Percentiles rank a stretch among this genome's conserved stretches.
These are phyloP conservation scores for Lithophane leautieri DNA, from an alignment of 2,888 invertebrate genomes.

Conservation along the genomic window DNA sequence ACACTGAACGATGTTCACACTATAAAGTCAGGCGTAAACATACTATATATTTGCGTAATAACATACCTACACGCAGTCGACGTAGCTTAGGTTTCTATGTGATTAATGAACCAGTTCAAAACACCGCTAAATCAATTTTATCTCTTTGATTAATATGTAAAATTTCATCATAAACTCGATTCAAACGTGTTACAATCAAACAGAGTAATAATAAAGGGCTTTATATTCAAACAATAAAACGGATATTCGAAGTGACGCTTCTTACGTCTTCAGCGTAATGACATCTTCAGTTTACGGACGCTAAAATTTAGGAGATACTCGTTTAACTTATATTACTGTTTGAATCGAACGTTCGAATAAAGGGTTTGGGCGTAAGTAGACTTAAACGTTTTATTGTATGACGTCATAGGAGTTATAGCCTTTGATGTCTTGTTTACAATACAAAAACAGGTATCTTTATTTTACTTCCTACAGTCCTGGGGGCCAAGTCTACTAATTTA, in stretches of 20 bases:
- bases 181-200: constrained; percentile 83
- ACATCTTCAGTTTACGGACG: constrained; percentile 84
- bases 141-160: constrained; percentile 69
- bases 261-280: constrained; percentile 84
- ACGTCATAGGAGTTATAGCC: constrained; percentile 39
- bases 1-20: too few relatives aligned
- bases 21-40: too few relatives aligned
- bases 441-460: neutral
- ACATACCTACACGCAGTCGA: neutral
- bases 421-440: constrained; percentile 34
- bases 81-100: constrained; percentile 5
- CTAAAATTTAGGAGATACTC: constrained; percentile 83
- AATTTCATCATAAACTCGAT: constrained; percentile 78
- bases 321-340: constrained; percentile 80
- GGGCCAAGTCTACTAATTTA: too few relatives aligned
- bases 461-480: neutral
- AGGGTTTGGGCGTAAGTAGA: constrained; percentile 52
- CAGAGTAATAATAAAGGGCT: constrained; percentile 83
- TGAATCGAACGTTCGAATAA: constrained; percentile 64
- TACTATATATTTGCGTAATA: neutral
- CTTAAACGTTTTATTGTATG: constrained; percentile 57
- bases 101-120: constrained; percentile 59
- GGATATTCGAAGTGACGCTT: constrained; percentile 81
- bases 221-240: constrained; percentile 88
- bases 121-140: constrained; percentile 55